Base-by-base conservation (phyloP, 1,140 invertebrate species). In the Himalopsyche phryganea region DNA sequence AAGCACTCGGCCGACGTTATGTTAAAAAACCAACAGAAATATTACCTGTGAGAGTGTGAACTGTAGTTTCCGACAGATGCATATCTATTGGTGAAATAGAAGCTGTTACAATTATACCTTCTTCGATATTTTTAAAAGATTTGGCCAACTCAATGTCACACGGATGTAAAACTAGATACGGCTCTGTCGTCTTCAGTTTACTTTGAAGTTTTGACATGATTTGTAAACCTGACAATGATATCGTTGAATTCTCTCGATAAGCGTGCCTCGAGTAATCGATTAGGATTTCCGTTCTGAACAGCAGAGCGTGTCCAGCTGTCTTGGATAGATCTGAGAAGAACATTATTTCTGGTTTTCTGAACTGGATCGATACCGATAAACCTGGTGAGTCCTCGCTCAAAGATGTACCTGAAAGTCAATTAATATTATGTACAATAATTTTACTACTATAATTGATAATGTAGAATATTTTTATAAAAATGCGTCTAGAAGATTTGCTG, bases 331-430 rank as follows among this genome's bases (percentile, higher is more conserved):
- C 85, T 10, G 86, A 85, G 66, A 88, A 86, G 45, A 92, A 76
- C 68, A 92, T 85, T 19, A 94, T 78, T 70, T 92, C 89, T 10
- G 89, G 89, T 63, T 89, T 85, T 38, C 88, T 82, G 57, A 89
- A 80, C 66, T 86, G 81, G 10, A 89, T 70, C 1, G 87, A 88
- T 60, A 90, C 70, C 1, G 86, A 84, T 41, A 87, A 68, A 40
- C 85, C 85, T 67, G 71, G 71, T 19, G 68, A 61, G 18, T 77
- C 75, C 63, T 77, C 75, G 20, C 66, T 51, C 18, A 71, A 48
- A 36, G 69, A 68, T 35, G 70, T 69, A 13, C 69, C 75, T 78
- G 67, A 50, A 69, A 68, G 23, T 28, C 3, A 28, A 28, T 28
- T 5, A 28, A n/a, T n/a, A n/a, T n/a, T n/a, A n/a, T n/a, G n/a